Evolutionary conservation across 2,888 invertebrate species (phyloP).

Genomic region (Aquatica leii): DNA sequence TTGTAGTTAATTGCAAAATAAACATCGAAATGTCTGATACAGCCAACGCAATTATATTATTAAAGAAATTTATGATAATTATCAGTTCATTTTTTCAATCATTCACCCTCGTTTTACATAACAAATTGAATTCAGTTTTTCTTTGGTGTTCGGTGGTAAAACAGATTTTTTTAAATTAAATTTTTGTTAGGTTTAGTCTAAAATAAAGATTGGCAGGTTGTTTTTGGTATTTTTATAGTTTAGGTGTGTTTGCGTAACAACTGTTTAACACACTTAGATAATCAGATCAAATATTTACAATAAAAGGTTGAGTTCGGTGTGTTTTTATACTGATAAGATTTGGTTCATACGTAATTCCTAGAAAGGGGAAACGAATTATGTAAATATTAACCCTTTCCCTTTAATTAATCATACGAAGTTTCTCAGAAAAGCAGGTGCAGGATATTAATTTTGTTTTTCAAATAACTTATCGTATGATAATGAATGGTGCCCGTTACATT

Average conservation of each 20-base stretch:
- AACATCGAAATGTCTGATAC: slow-evolving; percentile 36
- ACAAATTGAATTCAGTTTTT: not conserved
- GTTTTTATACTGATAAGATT: slow-evolving; percentile 19
- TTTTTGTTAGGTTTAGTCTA: no score
- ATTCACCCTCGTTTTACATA: not conserved
- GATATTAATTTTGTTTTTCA: slow-evolving; percentile 2
- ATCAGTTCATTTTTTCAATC: slow-evolving; percentile 30
- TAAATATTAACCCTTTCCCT: slow-evolving; percentile 15
- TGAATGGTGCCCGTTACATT: not conserved
- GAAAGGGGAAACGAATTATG: slow-evolving; percentile 11
- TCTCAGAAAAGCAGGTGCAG: slow-evolving; percentile 1
- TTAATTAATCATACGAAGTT: slow-evolving; percentile 3
- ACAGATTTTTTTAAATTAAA: no score
- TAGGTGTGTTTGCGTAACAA: not conserved
- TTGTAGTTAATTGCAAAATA: slow-evolving; percentile 35
- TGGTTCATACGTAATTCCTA: slow-evolving; percentile 13
- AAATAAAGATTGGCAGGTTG: not conserved
- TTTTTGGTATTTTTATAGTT: not conserved
- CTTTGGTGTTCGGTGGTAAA: no score
- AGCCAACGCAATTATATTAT: slow-evolving; percentile 39
- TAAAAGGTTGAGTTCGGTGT: slow-evolving; percentile 14
- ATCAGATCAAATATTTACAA: slow-evolving; percentile 20
- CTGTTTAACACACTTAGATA: slow-evolving; percentile 8
- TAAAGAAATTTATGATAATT: slow-evolving; percentile 32
- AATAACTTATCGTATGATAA: not conserved